Evolutionary conservation across 1,140 invertebrate species (phyloP).

Genomic region (Ectropis grisescens): DNA sequence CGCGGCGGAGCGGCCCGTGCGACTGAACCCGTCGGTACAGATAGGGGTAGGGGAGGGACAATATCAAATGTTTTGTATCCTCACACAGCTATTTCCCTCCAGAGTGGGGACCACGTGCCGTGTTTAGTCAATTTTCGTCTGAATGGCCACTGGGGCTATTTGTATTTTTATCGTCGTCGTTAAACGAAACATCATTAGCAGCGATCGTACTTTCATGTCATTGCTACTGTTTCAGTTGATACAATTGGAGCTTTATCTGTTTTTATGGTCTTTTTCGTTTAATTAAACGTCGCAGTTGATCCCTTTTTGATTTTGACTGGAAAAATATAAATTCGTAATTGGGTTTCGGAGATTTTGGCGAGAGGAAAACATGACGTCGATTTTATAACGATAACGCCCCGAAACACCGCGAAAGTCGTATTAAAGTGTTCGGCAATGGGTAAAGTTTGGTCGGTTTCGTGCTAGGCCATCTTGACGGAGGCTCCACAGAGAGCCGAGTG

Average conservation of each 20-base stretch:
- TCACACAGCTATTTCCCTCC: slow-evolving; percentile 32
- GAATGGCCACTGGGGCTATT: slow-evolving; percentile 31
- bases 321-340: not conserved
- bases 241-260: slow-evolving; percentile 14
- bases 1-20: slow-evolving; percentile 24
- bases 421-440: slow-evolving; percentile 29
- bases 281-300: not conserved
- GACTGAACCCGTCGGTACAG: slow-evolving; percentile 28
- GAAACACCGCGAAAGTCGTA: slow-evolving; percentile 31
- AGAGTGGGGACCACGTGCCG: slow-evolving; percentile 46
- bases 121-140: slow-evolving; percentile 48
- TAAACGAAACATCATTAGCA: slow-evolving; percentile 38
- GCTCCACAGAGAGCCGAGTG: slow-evolving; percentile 20
- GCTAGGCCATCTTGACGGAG: slow-evolving; percentile 25
- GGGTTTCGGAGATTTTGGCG: not conserved
- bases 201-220: slow-evolving; percentile 23
- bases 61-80: slow-evolving; percentile 54
- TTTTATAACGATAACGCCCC: slow-evolving; percentile 35
- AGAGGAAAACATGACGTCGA: slow-evolving; percentile 23
- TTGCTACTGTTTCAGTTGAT: slow-evolving; percentile 18
- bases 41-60: slow-evolving; percentile 29
- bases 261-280: not conserved
- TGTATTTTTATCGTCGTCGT: slow-evolving; percentile 44
- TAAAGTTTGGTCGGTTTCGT: slow-evolving; percentile 23
- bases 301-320: not conserved